A percentile compares a stretch with the other conserved stretches of the same genome.
phyloP scores from a whole-genome alignment of 2,113 vertebrate species.

The Piaya cayana region DNA sequence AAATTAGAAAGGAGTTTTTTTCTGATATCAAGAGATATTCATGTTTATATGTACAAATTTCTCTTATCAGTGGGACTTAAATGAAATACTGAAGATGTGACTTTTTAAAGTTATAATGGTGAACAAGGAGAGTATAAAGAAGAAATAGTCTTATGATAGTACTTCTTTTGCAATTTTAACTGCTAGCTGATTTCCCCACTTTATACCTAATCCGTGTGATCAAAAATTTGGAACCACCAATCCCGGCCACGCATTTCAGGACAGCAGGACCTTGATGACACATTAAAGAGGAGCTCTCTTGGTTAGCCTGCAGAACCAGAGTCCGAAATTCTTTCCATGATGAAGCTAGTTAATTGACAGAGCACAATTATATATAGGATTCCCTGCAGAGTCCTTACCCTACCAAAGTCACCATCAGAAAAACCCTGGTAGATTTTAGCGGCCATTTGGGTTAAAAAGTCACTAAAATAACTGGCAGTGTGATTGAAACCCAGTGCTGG shows the following conservation, averaged over 20 bases:
- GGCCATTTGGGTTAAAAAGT: not conserved
- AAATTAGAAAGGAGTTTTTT: not conserved
- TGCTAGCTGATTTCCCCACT: not conserved
- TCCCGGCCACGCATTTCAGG: not conserved
- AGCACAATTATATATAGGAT: rapidly evolving
- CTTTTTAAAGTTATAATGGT: not conserved
- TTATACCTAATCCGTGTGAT: not conserved
- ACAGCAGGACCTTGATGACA: not conserved
- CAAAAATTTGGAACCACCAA: not conserved
- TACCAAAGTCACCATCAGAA: not conserved
- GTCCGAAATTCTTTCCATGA: not conserved
- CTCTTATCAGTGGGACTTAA: not conserved
- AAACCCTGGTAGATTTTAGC: not conserved
- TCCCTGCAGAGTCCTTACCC: not conserved
- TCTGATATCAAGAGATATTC: not conserved
- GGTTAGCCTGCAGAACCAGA: not conserved
- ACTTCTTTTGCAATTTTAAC: not conserved
- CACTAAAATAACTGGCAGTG: not conserved
- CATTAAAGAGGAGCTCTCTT: not conserved
- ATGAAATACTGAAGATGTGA: not conserved
- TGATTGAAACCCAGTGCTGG: not conserved
- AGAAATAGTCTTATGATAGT: not conserved
- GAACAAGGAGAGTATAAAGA: not conserved
- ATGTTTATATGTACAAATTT: not conserved
- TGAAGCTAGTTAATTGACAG: rapidly evolving